Evolutionary conservation across 2,797 vertebrate species (phyloP), one percentile per base, ranked within the genome.

Genomic region (Arctocebus calabarensis): DNA sequence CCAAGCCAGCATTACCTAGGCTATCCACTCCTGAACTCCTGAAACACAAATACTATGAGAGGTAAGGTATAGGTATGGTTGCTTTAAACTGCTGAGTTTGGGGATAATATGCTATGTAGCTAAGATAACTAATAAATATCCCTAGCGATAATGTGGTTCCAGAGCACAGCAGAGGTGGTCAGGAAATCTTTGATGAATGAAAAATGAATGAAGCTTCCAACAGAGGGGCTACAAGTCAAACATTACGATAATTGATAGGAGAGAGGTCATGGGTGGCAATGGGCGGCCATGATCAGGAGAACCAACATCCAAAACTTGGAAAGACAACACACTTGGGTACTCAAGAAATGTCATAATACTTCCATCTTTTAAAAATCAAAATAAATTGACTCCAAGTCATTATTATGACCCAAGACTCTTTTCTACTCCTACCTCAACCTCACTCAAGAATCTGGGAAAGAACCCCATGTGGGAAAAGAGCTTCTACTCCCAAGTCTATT

Each of bases 311-410:
- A 73, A 86, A 94, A 68, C 13, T 22, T 43, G 27, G 43, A 59
- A 91, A 83, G 43, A 84, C 9, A 73, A n/a, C 64, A n/a, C 45
- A 19, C 34, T 17, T 45, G 2, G 11, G 37, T 55, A 66, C n/a
- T 37, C 9, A 83, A 88, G 70, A 92, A 79, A 93, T 43, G 40
- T 40, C 34, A 16, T 59, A 55, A 48, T 25, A 66, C 4, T 74
- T 29, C 6, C 6, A 48, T 55, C 59, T 92, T 92, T 43, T 40
- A 71, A 70, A 66, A 84, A 74, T 37, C 5, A 37, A 61, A 70
- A 74, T 85, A 81, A 94, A 71, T 86, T 70, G 32, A 45, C 70
- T 88, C 19, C 20, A 85, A 82, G 66, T 95, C 45, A 75, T n/a
- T 27, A 14, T 25, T 78, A 8, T 73, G 43, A 85, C 16, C 57